Base-by-base conservation (phyloP, 2,888 invertebrate genomes). In the Epirrhoe tristata region DNA sequence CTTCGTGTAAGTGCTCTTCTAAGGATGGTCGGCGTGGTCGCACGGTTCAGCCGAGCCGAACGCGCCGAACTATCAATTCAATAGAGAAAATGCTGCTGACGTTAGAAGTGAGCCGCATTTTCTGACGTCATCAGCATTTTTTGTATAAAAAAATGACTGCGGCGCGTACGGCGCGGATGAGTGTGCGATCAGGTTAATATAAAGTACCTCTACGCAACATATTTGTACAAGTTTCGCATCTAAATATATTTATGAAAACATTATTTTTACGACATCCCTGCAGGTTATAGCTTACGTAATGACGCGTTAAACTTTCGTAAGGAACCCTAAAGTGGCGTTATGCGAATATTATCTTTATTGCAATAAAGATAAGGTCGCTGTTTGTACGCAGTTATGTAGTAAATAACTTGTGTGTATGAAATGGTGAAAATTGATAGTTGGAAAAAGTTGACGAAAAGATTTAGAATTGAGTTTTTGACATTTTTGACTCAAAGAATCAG, bases 261-360 rank as follows among this genome's bases (percentile, higher is more conserved):
- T 75, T 78, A 81, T 75, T 80, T 48, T 83, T 83, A 84, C 83
- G 80, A 78, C 77, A 77, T 77, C 75, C 83, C 83, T 84, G 84
- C 80, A 81, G 83, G 81, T 84, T 83, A 84, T 82, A 73, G 80
- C 78, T 69, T 67, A 63, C 71, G 83, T 82, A 84, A 82, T 85
- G 83, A 84, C 66, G 79, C 83, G 81, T 80, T 78, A 81, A 81
- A 77, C 78, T 67, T 67, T 63, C 57, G 52, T 62, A 76, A 76
- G 79, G 77, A 77, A 75, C 76, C 72, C 77, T 73, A 76, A 76
- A 77, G 76, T 75, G 71, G 63, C 73, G 71, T 57, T 73, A 72
- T 66, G 70, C 73, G 68, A 75, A 73, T 69, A 68, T 74, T 76
- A 67, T 63, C 75, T 76, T 75, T 83, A 78, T 76, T 36, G 58